A percentile compares a stretch with the other conserved stretches of the same genome.
Evolutionary conservation across 2,888 invertebrate genomes (phyloP).

Genomic region (Troides aeacus): DNA sequence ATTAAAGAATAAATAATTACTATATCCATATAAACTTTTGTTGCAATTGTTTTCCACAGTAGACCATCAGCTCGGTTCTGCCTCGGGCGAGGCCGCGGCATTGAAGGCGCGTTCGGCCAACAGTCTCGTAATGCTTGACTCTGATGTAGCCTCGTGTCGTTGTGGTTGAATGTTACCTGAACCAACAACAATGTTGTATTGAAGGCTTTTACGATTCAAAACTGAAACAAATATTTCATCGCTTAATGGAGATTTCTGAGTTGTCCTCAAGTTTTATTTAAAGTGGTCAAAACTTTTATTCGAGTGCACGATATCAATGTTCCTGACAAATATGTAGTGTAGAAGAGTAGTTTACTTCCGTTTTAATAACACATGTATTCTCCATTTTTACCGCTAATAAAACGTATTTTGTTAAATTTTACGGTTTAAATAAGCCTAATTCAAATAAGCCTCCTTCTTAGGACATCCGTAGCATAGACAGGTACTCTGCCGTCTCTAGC

Average conservation of each 20-base stretch:
- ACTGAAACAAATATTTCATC: neutral
- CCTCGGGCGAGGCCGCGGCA: slow-evolving; percentile 24
- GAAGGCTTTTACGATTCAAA: neutral
- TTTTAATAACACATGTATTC: too few relatives aligned
- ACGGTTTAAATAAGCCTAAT: too few relatives aligned
- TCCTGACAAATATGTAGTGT: neutral
- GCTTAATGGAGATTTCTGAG: neutral
- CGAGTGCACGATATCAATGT: neutral
- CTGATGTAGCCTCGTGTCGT: slow-evolving; percentile 7
- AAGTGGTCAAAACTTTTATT: neutral
- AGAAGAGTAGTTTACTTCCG: too few relatives aligned
- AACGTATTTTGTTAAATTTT: too few relatives aligned
- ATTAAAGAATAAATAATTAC: slow-evolving; percentile 15
- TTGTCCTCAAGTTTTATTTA: neutral
- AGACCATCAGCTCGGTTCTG: neutral
- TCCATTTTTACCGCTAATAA: too few relatives aligned
- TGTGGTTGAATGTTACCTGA: slow-evolving; percentile 19
- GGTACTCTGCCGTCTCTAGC: too few relatives aligned
- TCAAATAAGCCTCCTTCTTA: too few relatives aligned
- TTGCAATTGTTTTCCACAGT: slow-evolving; percentile 14
- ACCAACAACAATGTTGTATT: slow-evolving; percentile 4
- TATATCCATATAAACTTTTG: slow-evolving; percentile 10
- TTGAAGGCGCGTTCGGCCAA: slow-evolving; percentile 13
- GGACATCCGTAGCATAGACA: too few relatives aligned
- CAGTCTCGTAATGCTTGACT: slow-evolving; percentile 9